Evolutionary conservation across 2,113 vertebrate genomes (phyloP), one percentile per base, ranked within the genome.

Genomic region (Lanius collurio): DNA sequence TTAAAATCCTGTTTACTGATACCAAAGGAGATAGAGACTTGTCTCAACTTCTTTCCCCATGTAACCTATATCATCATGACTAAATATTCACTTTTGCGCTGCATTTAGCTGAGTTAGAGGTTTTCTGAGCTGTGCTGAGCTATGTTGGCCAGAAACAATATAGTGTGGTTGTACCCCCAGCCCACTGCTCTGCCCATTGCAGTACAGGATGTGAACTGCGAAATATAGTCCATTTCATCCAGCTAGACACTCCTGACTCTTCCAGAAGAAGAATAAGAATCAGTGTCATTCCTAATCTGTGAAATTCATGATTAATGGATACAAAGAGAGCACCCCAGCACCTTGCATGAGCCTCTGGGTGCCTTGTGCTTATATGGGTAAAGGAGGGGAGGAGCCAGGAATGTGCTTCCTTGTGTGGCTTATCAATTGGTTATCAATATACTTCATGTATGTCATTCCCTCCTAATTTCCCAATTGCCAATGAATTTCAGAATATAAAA

Each of bases 81-180:
- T 60, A 65, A 49, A 31, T 22, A 50, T 11, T 68, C 26, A 15
- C 10, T 41, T 71, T 35, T 47, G 13, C 65, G 18, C 30, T 46
- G 19, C 12, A 15, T 55, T 67, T 56, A 35, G 5, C 19, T 76
- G 65, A 26, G 7, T 47, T 42, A n/a, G 53, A 3, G 15, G 10
- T 19, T 80, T 83, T 82, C 27, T 68, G 37, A 59, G 39, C 55
- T 17, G 0, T 56, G 24, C 15, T 53, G 21, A 57, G 18, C 13
- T 69, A 2, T 15, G 1, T 10, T 63, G 57, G 4, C 33, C 7
- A 8, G 59, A 57, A 64, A 20, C 18, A 64, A 33, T n/a, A 67
- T 1, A 1, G 14, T 0, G 0, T 52, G 70, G 7, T 22, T 49
- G 15, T 75, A 19, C 5, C 6, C 31, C 56, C 6, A 18, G 46